These are phyloP conservation scores for Zhuqinia jingwanae DNA, from an alignment of 2,888 invertebrate genomes.

Conservation along the genomic window DNA sequence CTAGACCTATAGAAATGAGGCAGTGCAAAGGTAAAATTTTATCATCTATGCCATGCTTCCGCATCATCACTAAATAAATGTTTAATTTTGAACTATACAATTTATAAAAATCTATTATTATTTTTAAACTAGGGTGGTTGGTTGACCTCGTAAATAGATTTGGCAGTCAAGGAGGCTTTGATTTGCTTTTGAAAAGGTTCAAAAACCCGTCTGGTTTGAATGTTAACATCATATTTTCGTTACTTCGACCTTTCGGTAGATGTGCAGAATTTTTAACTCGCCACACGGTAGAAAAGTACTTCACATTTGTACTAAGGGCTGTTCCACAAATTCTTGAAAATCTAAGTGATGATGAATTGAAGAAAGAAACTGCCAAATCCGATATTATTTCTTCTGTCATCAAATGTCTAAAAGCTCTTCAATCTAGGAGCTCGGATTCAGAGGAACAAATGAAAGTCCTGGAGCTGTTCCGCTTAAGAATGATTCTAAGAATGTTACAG, in stretches of 20 bases:
- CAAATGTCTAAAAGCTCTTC: constrained; percentile 94
- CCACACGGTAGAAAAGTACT: constrained; percentile 94
- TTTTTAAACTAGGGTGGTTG: constrained; percentile 87
- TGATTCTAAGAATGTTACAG: constrained; percentile 86
- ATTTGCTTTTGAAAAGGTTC: constrained; percentile 91
- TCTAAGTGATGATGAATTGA: constrained; percentile 96
- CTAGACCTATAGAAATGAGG: constrained; percentile 90
- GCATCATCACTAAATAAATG: no score
- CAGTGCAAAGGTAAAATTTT: constrained; percentile 86
- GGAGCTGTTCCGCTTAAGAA: constrained; percentile 97
- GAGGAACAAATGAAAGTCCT: constrained; percentile 91
- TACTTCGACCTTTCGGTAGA: constrained; percentile 94
- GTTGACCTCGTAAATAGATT: constrained; percentile 97
- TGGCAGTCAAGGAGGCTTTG: constrained; percentile 94
- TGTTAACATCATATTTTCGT: constrained; percentile 89
- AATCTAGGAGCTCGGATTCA: constrained; percentile 90
- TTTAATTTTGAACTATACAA: neutral
- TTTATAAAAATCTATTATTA: neutral
- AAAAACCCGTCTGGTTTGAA: constrained; percentile 88
- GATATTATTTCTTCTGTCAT: constrained; percentile 97
- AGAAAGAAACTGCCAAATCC: constrained; percentile 97
- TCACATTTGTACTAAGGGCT: constrained; percentile 94
- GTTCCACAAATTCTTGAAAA: constrained; percentile 94
- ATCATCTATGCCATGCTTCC: neutral
- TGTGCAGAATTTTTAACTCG: constrained; percentile 95